Percentiles rank a stretch among this genome's conserved stretches.
Evolutionary conservation across 1,140 invertebrate species (phyloP).

Genomic region (Drosophila pectinifera): DNA sequence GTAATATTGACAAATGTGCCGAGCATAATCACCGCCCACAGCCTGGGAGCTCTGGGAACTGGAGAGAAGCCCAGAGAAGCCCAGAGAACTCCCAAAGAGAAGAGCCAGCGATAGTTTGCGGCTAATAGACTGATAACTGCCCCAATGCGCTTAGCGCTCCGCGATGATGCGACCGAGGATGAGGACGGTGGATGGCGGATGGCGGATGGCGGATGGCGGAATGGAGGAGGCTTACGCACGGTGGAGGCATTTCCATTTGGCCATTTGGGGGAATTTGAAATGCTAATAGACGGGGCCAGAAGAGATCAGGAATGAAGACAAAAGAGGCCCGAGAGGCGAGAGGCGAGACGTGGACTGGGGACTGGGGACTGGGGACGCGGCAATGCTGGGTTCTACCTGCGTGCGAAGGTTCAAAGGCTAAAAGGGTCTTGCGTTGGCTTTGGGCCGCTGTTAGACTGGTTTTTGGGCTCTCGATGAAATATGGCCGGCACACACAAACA

Average conservation of each 20-base stretch:
- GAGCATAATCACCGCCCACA: constrained; percentile 47
- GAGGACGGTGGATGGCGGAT: neutral
- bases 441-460: constrained; percentile 22
- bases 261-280: constrained; percentile 63
- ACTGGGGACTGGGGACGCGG: too few relatives aligned
- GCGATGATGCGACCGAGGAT: constrained; percentile 18
- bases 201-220: too few relatives aligned
- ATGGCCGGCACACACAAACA: constrained; percentile 48
- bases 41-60: constrained; percentile 6
- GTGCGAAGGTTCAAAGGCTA: constrained; percentile 78
- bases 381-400: constrained; percentile 56
- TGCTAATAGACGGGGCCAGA: constrained; percentile 65
- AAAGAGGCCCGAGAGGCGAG: constrained; percentile 19
- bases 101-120: constrained; percentile 40
- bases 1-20: constrained; percentile 34
- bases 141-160: constrained; percentile 61
- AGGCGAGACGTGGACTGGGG: neutral
- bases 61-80: constrained; percentile 1
- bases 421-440: constrained; percentile 60
- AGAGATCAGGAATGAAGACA: constrained; percentile 38
- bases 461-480: constrained; percentile 43
- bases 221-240: constrained; percentile 73
- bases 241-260: constrained; percentile 59
- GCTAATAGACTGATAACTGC: constrained; percentile 81
- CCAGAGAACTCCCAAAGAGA: constrained; percentile 11